Conservation (phyloP, 1,140 invertebrate genomes). For the Sycophila sp. region DNA sequence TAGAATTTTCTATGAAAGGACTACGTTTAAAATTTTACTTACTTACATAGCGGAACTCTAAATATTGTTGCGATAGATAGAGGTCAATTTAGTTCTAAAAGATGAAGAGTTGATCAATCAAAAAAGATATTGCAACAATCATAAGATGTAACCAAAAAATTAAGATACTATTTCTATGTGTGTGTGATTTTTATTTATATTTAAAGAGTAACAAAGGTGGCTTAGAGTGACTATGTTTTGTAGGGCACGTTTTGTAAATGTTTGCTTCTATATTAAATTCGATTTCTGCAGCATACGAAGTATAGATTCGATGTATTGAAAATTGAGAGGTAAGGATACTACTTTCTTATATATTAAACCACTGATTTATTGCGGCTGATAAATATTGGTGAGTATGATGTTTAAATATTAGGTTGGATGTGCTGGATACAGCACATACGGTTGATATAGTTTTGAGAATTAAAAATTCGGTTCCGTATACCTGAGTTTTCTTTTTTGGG, state of each 20-base stretch:
- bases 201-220: background rate
- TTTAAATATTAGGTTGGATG: background rate
- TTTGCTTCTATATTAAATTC: background rate
- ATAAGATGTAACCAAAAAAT: background rate
- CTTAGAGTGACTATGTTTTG: background rate
- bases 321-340: background rate
- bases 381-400: background rate
- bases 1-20: background rate
- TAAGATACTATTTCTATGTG: background rate
- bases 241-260: background rate
- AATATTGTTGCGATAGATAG: background rate
- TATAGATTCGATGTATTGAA: background rate
- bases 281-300: background rate
- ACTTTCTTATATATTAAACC: background rate
- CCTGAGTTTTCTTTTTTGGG: background rate
- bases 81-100: background rate
- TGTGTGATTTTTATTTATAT: background rate
- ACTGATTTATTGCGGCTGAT: background rate
- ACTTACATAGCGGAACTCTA: background rate
- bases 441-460: background rate
- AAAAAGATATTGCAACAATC: background rate
- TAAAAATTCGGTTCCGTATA: background rate
- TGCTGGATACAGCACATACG: background rate
- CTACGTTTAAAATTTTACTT: background rate
- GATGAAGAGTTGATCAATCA: background rate